Conservation (phyloP, 2,888 invertebrate genomes). For the Eubasilissa splendida region DNA sequence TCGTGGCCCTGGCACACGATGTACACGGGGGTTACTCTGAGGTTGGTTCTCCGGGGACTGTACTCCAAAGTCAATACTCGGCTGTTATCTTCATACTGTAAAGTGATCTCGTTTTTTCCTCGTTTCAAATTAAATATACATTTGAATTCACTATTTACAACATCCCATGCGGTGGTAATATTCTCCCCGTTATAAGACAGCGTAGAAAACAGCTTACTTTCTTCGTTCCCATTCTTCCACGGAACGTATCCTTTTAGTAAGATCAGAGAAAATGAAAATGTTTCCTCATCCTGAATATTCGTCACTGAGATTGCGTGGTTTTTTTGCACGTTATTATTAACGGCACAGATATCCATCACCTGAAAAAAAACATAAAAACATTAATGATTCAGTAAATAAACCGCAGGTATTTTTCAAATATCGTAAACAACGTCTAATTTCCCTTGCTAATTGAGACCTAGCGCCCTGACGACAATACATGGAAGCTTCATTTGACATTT, state of each 20-base stretch:
- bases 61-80: conserved; percentile 72
- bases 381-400: conserved; percentile 9
- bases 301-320: conserved; percentile 64
- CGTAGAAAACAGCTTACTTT: conserved; percentile 66
- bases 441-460: not conserved
- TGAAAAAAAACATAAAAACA: conserved; percentile 36
- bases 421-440: conserved; percentile 22
- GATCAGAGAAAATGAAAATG: conserved; percentile 74
- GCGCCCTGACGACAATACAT: conserved; percentile 27
- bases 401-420: conserved; percentile 21
- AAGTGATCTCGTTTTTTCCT: conserved; percentile 77
- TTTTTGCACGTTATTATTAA: conserved; percentile 61
- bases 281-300: conserved; percentile 77
- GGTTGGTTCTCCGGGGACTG: conserved; percentile 73
- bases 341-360: conserved; percentile 57
- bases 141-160: conserved; percentile 80
- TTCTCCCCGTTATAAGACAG: conserved; percentile 66
- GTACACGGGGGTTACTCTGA: conserved; percentile 84
- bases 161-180: conserved; percentile 73
- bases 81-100: conserved; percentile 73
- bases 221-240: conserved; percentile 65
- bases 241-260: conserved; percentile 75
- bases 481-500: conserved; percentile 49
- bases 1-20: conserved; percentile 87
- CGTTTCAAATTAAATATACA: conserved; percentile 75